Evolutionary conservation across 2,888 invertebrate genomes (phyloP).

Genomic region (Drosophila longiperda): DNA sequence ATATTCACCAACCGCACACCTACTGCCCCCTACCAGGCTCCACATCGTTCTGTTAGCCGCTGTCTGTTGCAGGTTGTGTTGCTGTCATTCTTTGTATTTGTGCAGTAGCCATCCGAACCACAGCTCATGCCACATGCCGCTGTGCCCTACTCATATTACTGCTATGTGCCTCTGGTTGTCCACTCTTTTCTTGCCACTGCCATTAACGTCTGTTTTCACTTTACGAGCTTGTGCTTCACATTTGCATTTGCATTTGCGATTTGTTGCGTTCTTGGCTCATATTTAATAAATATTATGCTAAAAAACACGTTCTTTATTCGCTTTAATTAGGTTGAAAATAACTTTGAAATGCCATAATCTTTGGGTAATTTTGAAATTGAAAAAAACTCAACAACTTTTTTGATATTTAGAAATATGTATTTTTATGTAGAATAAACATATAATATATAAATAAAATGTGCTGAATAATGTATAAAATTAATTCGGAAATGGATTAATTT

Average conservation of each 20-base stretch:
- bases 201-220: slow-evolving; percentile 47
- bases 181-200: slow-evolving; percentile 13
- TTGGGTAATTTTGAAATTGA: not conserved
- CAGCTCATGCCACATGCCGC: slow-evolving; percentile 2
- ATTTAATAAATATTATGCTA: slow-evolving; percentile 29
- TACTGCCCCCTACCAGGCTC: not conserved
- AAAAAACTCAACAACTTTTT: not conserved
- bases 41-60: slow-evolving; percentile 1
- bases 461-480: not conserved
- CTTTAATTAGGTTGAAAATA: slow-evolving; percentile 3
- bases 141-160: slow-evolving; percentile 8
- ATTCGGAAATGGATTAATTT: not conserved
- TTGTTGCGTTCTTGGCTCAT: slow-evolving; percentile 33
- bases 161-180: slow-evolving; percentile 5
- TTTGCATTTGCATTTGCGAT: slow-evolving; percentile 53
- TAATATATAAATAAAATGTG: not conserved
- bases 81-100: slow-evolving; percentile 56
- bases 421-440: not conserved
- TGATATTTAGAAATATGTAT: no score
- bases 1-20: not conserved
- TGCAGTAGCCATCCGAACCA: slow-evolving; percentile 25
- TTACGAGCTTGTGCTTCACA: slow-evolving; percentile 48
- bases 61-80: slow-evolving; percentile 48
- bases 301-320: not conserved
- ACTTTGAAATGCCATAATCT: not conserved